phyloP scores from a whole-genome alignment of 2,797 vertebrate genomes.

The Sciaenops ocellatus region DNA sequence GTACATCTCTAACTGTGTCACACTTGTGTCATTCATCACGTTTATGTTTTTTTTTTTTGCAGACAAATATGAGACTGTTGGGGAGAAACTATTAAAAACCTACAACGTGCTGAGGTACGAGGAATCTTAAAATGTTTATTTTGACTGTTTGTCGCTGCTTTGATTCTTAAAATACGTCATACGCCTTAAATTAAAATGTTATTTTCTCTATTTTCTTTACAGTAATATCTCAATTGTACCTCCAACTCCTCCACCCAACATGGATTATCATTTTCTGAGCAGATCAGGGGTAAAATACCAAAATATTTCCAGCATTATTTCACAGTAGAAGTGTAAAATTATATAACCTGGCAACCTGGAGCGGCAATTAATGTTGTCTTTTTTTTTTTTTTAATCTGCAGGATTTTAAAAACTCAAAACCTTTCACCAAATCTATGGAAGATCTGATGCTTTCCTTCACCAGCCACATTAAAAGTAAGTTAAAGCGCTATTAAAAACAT shows the following conservation, averaged over 20 bases:
- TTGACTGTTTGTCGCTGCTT: background rate
- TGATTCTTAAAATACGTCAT: background rate
- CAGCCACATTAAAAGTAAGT: slow-evolving; percentile 92
- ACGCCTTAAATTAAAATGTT: background rate
- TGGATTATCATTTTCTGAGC: slow-evolving; percentile 68
- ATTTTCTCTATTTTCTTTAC: slow-evolving; percentile 7
- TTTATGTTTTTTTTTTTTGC: slow-evolving; percentile 55
- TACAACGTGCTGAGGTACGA: slow-evolving; percentile 88
- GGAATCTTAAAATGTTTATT: background rate
- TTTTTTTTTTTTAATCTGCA: slow-evolving; percentile 65
- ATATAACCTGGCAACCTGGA: background rate
- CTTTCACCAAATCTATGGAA: slow-evolving; percentile 92
- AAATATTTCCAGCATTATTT: background rate
- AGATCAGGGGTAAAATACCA: slow-evolving; percentile 78
- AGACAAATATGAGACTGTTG: slow-evolving; percentile 89
- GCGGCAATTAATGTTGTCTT: background rate
- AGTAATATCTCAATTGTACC: slow-evolving; percentile 92
- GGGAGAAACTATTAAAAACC: slow-evolving; percentile 89
- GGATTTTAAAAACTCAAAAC: slow-evolving; percentile 83
- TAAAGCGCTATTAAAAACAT: fast-evolving
- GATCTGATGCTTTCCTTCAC: slow-evolving; percentile 89
- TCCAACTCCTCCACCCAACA: slow-evolving; percentile 91
- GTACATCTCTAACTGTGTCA: background rate
- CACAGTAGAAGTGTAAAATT: background rate
- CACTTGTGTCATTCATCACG: background rate